Evolutionary conservation across 2,113 vertebrate genomes (phyloP).

Genomic region (Upupa epops): DNA sequence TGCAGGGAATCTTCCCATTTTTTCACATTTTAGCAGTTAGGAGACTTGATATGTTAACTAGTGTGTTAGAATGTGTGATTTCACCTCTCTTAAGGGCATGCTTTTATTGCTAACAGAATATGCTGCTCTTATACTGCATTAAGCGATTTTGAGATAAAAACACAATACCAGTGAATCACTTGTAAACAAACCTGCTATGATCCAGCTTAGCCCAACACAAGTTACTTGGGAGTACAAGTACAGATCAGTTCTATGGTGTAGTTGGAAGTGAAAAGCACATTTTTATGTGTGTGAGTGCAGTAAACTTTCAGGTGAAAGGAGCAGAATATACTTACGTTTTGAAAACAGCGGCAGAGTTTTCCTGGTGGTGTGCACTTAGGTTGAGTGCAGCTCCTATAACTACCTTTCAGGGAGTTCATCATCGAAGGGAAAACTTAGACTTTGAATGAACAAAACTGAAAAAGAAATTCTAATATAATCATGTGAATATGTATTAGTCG

Average conservation of each 20-base stretch:
- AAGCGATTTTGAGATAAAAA: not conserved
- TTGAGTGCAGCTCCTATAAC: not conserved
- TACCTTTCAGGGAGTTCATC: not conserved
- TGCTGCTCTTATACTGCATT: not conserved
- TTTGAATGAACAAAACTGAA: not conserved
- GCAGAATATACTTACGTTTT: not conserved
- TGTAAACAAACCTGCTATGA: not conserved
- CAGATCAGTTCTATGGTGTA: not conserved
- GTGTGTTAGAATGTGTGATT: not conserved
- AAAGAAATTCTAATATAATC: not conserved
- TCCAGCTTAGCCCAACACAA: not conserved
- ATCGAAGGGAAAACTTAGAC: not conserved
- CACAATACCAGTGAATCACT: not conserved
- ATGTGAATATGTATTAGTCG: not conserved
- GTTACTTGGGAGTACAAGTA: fast-evolving
- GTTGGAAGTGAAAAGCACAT: not conserved
- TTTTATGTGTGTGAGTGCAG: fast-evolving
- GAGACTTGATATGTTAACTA: not conserved
- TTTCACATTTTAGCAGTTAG: not conserved
- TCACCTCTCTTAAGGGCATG: not conserved
- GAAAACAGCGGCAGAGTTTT: not conserved
- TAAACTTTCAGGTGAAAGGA: not conserved
- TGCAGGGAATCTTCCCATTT: not conserved
- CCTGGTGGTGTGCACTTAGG: not conserved
- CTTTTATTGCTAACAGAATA: not conserved